Conservation (phyloP, 1,140 invertebrate genomes). For the Sminthurinus signatus region DNA sequence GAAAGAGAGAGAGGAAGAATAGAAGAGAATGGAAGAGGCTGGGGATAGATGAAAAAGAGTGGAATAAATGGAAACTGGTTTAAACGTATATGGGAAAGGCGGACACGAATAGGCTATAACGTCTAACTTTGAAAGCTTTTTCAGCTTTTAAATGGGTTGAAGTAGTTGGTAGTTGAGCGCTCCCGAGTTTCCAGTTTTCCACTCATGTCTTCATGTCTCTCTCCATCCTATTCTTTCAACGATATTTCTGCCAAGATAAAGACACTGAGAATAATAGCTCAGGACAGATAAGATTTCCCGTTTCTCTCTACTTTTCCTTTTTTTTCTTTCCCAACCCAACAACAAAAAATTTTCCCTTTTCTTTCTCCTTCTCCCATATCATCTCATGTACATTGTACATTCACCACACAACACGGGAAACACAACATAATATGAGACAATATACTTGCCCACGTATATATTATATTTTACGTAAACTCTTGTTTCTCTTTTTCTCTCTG, state of each 20-base stretch:
- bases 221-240: constrained; percentile 21
- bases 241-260: constrained; percentile 38
- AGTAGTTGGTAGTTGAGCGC: constrained; percentile 15
- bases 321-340: neutral
- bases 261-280: constrained; percentile 33
- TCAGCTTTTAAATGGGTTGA: constrained; percentile 38
- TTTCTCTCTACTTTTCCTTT: neutral
- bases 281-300: constrained; percentile 30
- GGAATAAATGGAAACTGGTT: neutral
- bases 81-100: neutral
- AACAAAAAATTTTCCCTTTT: neutral
- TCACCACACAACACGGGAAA: no score
- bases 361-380: neutral
- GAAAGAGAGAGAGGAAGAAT: constrained; percentile 12
- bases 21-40: neutral
- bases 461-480: no score
- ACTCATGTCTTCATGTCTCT: neutral
- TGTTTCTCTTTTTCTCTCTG: no score
- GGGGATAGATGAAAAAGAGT: constrained; percentile 24
- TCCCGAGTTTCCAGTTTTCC: neutral
- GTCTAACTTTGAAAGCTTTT: constrained; percentile 35
- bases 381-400: neutral
- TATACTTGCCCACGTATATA: no score
- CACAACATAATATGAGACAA: no score
- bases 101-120: constrained; percentile 27